Percentiles rank a stretch among this genome's conserved stretches.
Evolutionary conservation across 2,113 vertebrate species (phyloP).

Genomic region (Notiomystis cincta): DNA sequence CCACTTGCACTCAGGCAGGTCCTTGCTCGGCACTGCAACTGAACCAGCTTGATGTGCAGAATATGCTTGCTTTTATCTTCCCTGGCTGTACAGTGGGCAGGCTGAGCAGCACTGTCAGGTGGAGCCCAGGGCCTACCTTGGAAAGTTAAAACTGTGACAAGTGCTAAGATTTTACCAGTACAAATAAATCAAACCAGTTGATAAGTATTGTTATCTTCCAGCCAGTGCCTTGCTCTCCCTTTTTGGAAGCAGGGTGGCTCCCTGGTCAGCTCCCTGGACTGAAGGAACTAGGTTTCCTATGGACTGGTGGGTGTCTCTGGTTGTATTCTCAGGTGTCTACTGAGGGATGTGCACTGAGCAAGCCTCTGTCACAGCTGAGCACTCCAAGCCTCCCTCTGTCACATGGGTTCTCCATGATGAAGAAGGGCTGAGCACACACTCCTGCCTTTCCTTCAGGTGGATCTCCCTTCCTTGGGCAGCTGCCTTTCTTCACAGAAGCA

Average conservation of each 20-base stretch:
- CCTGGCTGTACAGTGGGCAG: conserved; percentile 15
- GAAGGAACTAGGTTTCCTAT: background rate
- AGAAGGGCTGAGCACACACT: background rate
- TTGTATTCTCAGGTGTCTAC: background rate
- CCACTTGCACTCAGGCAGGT: conserved; percentile 89
- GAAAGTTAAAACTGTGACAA: background rate
- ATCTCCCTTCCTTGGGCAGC: background rate
- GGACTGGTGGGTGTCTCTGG: background rate
- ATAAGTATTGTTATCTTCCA: background rate
- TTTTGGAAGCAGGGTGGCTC: background rate
- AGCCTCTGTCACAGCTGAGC: background rate
- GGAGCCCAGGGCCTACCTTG: conserved; percentile 37
- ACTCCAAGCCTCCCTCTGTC: background rate
- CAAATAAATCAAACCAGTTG: background rate
- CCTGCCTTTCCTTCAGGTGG: background rate
- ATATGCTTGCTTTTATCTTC: conserved; percentile 70
- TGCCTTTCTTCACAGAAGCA: background rate
- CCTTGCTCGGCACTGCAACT: conserved; percentile 72
- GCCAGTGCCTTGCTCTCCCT: background rate
- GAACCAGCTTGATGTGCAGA: conserved; percentile 77
- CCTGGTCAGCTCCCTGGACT: background rate
- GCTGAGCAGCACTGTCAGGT: conserved; percentile 58
- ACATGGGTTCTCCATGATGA: accelerated
- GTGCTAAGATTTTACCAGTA: background rate
- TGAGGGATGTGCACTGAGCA: background rate